Evolutionary conservation across 2,888 invertebrate species (phyloP).

Genomic region (Dendrolimus houi): DNA sequence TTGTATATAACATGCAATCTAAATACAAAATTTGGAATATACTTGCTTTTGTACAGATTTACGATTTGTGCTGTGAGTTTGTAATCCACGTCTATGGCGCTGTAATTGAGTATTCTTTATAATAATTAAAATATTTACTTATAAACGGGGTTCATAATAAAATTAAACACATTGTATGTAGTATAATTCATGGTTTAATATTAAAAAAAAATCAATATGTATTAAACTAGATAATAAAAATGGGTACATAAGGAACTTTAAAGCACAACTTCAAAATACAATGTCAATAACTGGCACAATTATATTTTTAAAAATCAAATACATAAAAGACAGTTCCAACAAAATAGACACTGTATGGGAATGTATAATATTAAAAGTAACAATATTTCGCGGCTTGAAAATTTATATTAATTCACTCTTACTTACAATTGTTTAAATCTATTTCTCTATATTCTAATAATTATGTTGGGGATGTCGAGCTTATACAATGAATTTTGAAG

Average conservation of each 20-base stretch:
- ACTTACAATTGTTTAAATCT: no score
- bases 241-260: constrained; percentile 23
- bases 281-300: no score
- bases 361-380: no score
- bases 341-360: no score
- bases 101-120: background rate
- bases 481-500: no score
- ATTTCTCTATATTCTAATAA: no score
- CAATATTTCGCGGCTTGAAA: no score
- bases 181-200: background rate
- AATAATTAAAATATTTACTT: background rate
- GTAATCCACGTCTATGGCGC: no score
- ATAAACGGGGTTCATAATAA: background rate
- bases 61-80: background rate
- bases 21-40: constrained; percentile 19
- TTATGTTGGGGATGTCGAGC: no score
- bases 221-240: constrained; percentile 16
- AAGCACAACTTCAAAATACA: constrained; percentile 13
- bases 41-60: constrained; percentile 25
- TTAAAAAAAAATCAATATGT: background rate
- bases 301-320: no score
- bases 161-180: background rate
- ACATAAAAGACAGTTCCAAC: no score
- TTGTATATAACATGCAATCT: background rate
- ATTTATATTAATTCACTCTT: no score